Evolutionary conservation across 1,140 invertebrate genomes (phyloP), one percentile per base, ranked within the genome.

Genomic region (Drosophila virilis): DNA sequence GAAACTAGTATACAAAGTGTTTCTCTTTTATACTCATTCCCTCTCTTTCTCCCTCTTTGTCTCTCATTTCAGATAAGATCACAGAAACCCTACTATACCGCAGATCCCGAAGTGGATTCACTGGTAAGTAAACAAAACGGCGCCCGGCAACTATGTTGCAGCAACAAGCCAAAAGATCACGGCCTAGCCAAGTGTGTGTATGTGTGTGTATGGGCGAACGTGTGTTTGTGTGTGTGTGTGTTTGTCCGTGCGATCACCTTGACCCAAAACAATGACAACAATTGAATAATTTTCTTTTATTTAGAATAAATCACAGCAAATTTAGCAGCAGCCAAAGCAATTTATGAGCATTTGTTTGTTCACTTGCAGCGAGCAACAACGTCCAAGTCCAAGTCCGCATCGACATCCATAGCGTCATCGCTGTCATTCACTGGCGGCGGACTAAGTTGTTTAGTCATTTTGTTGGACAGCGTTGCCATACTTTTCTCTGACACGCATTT

Each of bases 31-130:
- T 40, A 66, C 61, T 76, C 8, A 67, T 74, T 22, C 35, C 22
- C 17, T 66, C 51, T 73, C 50, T 62, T 64, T 61, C 52, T 51
- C 61, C 45, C 15, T 61, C 38, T 37, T 42, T 65, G 38, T 69
- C 93, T 94, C 94, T 93, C 93, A 93, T 96, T 97, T 91, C 96
- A 98, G 97, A 98, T 98, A 95, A 96, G 97, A 94, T 96, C 97
- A 95, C 97, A 99, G 94, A 98, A 98, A 95, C 97, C 97, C 92
- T 98, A 98, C 95, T 99, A 99, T 94, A 97, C 97, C 94, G 97
- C 98, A 92, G 98, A 99, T 94, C 97, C 97, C 91, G 98, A 99
- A 96, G 97, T 99, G 93, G 98, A 99, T 94, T 98, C 97, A 94
- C 95, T 99, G 95, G 98, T 99, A 95, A 98, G 97, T 97, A 55